phyloP scores from a whole-genome alignment of 2,797 vertebrate genomes.

The Serranus cabrilla region DNA sequence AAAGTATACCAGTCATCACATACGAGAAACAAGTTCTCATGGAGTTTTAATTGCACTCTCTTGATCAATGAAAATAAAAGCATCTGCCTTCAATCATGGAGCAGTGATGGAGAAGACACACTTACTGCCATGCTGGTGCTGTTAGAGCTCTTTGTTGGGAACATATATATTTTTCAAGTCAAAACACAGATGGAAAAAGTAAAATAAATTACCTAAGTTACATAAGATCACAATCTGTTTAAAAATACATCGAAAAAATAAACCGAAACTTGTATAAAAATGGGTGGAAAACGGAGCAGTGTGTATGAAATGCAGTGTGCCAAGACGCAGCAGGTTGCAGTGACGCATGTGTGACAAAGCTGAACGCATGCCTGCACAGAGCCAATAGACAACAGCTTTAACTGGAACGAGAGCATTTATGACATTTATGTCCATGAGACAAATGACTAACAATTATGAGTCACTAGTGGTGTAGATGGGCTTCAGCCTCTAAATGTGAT shows the following conservation, averaged over 20 bases:
- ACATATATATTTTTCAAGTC: background rate
- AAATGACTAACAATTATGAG: slow-evolving; percentile 51
- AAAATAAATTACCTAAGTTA: background rate
- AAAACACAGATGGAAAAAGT: background rate
- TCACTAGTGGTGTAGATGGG: slow-evolving; percentile 9
- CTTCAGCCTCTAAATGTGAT: slow-evolving; percentile 17
- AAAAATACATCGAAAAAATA: background rate
- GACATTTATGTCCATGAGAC: slow-evolving; percentile 47
- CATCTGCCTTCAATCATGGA: slow-evolving; percentile 7
- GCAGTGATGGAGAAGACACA: background rate
- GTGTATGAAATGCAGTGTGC: background rate
- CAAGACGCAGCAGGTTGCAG: slow-evolving; percentile 28
- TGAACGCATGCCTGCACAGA: slow-evolving; percentile 6
- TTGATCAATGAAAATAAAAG: slow-evolving; percentile 19
- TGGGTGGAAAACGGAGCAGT: background rate
- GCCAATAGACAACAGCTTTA: slow-evolving; percentile 45
- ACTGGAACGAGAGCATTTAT: slow-evolving; percentile 28
- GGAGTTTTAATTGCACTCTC: background rate
- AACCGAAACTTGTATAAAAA: background rate
- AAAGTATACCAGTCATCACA: background rate
- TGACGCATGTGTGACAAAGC: slow-evolving; percentile 35
- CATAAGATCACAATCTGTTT: background rate
- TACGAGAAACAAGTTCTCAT: slow-evolving; percentile 13
- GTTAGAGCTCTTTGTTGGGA: background rate
- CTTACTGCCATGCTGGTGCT: background rate